Percentiles rank a stretch among this genome's conserved stretches.
phyloP scores from a whole-genome alignment of 2,797 vertebrate genomes.

The Melanotaenia pygmaea region DNA sequence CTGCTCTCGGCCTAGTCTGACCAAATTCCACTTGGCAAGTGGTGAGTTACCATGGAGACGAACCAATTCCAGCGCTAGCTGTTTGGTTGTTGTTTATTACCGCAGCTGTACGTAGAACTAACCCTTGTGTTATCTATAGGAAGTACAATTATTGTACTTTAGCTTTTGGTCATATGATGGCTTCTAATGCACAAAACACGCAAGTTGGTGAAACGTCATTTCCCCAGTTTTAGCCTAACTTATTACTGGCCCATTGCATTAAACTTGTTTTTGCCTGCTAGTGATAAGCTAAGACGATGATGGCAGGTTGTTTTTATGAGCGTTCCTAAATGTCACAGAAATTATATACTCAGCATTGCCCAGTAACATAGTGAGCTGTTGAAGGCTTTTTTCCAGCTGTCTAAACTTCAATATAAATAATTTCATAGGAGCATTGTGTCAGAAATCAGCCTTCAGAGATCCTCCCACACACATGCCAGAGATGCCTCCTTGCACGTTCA shows the following conservation, averaged over 20 bases:
- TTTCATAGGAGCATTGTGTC: constrained; percentile 77
- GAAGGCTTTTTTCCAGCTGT: background rate
- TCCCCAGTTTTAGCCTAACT: background rate
- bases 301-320: background rate
- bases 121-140: background rate
- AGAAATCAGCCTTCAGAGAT: constrained; percentile 69
- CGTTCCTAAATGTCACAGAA: background rate
- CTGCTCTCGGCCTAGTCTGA: constrained; percentile 9
- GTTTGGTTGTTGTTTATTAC: background rate
- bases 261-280: background rate
- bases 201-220: background rate
- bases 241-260: background rate
- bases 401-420: background rate
- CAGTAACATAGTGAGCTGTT: background rate
- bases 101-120: background rate
- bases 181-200: background rate
- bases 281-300: background rate
- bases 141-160: background rate
- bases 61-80: background rate
- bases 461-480: constrained; percentile 58
- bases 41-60: constrained; percentile 76
- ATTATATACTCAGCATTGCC: background rate
- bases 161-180: background rate
- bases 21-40: constrained; percentile 58
- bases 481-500: constrained; percentile 90